These are phyloP conservation scores for Paradoxurus hermaphroditus DNA, from an alignment of 2,113 vertebrate species.

Conservation along the genomic window DNA sequence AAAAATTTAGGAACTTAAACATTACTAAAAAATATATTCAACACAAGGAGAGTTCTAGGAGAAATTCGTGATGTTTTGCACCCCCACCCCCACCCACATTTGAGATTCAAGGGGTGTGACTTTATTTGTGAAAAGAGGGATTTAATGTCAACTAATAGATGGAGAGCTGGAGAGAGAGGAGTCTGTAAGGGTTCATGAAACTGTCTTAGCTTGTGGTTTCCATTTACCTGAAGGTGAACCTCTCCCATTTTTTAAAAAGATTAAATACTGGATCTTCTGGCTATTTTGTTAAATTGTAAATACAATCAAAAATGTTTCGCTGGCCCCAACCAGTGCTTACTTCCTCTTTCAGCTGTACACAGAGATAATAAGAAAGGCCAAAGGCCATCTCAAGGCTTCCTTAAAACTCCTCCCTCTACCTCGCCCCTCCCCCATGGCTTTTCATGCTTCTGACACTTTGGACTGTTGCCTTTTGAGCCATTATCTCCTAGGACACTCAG, in stretches of 20 bases:
- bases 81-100: background rate
- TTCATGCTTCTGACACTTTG: background rate
- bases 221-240: background rate
- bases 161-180: background rate
- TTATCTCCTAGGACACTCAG: background rate
- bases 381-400: background rate
- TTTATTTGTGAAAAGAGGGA: background rate
- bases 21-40: background rate
- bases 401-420: background rate
- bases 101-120: background rate
- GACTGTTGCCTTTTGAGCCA: fast-evolving
- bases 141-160: background rate
- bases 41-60: background rate
- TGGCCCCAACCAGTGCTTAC: background rate
- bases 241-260: background rate
- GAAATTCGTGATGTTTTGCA: background rate
- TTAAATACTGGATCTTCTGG: background rate
- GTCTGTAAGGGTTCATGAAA: background rate
- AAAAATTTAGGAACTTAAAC: slow-evolving; percentile 9
- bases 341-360: background rate
- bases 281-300: background rate
- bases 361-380: background rate
- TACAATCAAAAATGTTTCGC: background rate
- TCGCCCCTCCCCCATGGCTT: fast-evolving
- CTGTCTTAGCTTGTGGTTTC: background rate